Conservation (phyloP, 2,113 vertebrate species). For the Catharus bicknelli region DNA sequence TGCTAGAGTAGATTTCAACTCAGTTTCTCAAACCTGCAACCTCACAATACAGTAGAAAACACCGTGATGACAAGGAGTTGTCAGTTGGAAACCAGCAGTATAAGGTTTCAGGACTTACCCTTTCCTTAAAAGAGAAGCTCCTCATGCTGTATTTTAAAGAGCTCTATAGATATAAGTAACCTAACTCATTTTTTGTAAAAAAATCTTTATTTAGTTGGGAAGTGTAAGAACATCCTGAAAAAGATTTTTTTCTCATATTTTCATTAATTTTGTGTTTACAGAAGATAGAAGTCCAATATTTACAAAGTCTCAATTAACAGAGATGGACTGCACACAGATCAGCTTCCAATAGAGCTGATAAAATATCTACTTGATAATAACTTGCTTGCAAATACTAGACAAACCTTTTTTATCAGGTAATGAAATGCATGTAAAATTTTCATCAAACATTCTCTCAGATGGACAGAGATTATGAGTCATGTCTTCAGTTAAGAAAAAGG, state of each 20-base stretch:
- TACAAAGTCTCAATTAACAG: background rate
- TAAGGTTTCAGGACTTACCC: background rate
- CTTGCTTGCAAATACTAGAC: background rate
- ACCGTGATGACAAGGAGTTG: background rate
- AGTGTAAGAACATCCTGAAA: background rate
- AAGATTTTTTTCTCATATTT: background rate
- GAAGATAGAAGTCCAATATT: background rate
- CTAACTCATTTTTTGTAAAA: background rate
- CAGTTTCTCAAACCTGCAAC: background rate
- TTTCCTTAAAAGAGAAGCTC: background rate
- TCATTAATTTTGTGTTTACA: background rate
- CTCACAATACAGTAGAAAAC: background rate
- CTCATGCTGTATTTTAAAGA: background rate
- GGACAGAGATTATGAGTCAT: background rate
- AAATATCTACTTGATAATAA: background rate
- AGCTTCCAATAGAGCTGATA: background rate
- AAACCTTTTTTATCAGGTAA: background rate
- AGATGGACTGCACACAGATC: background rate
- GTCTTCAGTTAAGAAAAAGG: background rate
- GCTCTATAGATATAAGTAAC: background rate
- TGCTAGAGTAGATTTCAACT: background rate
- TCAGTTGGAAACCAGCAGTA: background rate
- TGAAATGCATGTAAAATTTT: accelerated
- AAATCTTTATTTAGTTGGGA: background rate
- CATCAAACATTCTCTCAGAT: background rate